phyloP scores from a whole-genome alignment of 2,113 vertebrate genomes.

The Paratilapia polleni region DNA sequence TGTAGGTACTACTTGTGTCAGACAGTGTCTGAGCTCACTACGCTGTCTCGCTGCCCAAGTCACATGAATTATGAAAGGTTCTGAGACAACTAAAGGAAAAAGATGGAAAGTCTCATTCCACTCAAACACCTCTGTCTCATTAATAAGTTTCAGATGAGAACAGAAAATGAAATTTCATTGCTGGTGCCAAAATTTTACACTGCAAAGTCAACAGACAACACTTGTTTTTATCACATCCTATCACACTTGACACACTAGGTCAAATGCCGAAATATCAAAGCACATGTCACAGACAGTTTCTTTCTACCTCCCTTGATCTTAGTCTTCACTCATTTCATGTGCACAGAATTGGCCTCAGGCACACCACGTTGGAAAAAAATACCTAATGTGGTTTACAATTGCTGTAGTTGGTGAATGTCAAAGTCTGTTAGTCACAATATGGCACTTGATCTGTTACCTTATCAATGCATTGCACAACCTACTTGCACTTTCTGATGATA shows the following conservation, averaged over 20 bases:
- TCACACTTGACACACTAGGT: neutral
- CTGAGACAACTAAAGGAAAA: neutral
- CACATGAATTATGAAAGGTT: slow-evolving; percentile 37
- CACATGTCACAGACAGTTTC: neutral
- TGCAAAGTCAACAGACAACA: neutral
- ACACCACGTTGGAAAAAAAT: neutral
- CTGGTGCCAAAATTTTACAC: neutral
- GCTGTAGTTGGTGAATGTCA: neutral
- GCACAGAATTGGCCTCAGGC: neutral
- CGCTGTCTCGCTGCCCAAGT: neutral
- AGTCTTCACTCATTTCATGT: neutral
- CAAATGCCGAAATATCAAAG: neutral
- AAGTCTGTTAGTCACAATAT: neutral
- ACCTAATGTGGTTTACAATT: neutral
- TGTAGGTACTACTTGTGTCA: neutral
- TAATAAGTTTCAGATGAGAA: neutral
- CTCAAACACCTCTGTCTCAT: neutral
- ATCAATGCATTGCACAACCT: neutral
- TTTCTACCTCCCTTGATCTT: neutral
- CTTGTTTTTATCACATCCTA: neutral
- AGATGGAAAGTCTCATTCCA: neutral
- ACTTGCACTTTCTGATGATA: neutral
- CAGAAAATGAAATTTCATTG: neutral
- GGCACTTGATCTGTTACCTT: neutral
- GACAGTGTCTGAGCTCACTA: neutral